Evolutionary conservation across 1,140 invertebrate genomes (phyloP), one percentile per base, ranked within the genome.

Genomic region (Patella vulgata): DNA sequence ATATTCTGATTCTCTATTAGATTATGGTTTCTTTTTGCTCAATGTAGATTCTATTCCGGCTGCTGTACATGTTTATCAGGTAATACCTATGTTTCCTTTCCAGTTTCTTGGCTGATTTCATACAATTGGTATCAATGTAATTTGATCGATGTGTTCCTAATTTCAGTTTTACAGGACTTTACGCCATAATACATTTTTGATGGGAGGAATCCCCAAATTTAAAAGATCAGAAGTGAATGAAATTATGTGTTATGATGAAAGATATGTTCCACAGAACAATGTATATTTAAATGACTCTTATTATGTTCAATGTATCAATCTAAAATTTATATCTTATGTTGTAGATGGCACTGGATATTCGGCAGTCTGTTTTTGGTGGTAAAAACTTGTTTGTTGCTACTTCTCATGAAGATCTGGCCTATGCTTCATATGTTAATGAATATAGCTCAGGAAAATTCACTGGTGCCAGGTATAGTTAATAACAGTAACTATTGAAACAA

Each of bases 361-460:
- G 93, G 58, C 88, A 89, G 75, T 81, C 85, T 58, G 89, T 95
- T 74, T 96, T 95, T 86, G 91, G 92, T 12, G 89, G 89, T 70
- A 89, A 89, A 77, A 96, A 94, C 85, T 88, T 96, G 56, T 90
- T 92, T 77, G 91, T 96, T 55, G 94, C 94, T 1, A 88, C 92
- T 28, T 91, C 91, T 28, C 90, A 94, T 82, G 94, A 96, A 85
- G 94, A 96, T 85, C 85, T 96, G 14, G 93, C 93, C 0, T 97
- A 96, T 85, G 93, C 93, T 31, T 89, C 92, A 19, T 97, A 96
- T 81, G 93, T 96, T 11, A 88, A 91, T 47, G 93, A 96, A 85
- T 97, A 97, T 81, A 94, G 89, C 77, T 91, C 92, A 12, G 93
- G 94, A 5, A 89, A 90, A 64, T 97, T 96, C 82, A 87, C 87